Percentiles rank a stretch among this genome's conserved stretches.
Evolutionary conservation across 2,113 vertebrate species (phyloP).

Genomic region (Cardinalis cardinalis): DNA sequence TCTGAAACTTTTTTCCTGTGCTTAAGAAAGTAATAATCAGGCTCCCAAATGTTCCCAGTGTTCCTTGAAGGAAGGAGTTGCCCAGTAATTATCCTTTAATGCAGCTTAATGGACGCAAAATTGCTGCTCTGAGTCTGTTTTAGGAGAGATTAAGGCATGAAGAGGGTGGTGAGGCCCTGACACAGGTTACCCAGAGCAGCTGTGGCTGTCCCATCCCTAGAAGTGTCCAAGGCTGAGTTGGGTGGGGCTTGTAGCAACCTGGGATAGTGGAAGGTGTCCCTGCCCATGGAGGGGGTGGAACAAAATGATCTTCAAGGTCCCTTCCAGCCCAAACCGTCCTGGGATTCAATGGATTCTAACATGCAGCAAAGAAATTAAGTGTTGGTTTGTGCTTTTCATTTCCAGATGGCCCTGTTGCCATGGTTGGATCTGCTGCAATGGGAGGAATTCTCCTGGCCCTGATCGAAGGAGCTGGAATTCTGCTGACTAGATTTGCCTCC

Average conservation of each 20-base stretch:
- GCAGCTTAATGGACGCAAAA: not conserved
- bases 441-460: conserved; percentile 92
- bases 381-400: not conserved
- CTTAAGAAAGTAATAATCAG: not conserved
- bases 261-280: not conserved
- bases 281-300: not conserved
- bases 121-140: not conserved
- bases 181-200: not conserved
- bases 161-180: not conserved
- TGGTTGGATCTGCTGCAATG: conserved; percentile 94
- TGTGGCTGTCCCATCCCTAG: not conserved
- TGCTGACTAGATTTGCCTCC: conserved; percentile 91
- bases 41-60: not conserved
- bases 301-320: not conserved
- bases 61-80: not conserved
- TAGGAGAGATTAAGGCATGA: not conserved
- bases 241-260: not conserved
- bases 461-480: conserved; percentile 94
- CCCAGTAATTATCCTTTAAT: not conserved
- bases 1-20: not conserved
- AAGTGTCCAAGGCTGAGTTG: not conserved
- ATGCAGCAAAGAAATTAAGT: not conserved
- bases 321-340: not conserved
- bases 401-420: conserved; percentile 90
- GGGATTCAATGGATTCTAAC: not conserved